A percentile compares a stretch with the other conserved stretches of the same genome.
Conservation (phyloP, 2,797 vertebrate genomes). For the Notolepis coatsorum region DNA sequence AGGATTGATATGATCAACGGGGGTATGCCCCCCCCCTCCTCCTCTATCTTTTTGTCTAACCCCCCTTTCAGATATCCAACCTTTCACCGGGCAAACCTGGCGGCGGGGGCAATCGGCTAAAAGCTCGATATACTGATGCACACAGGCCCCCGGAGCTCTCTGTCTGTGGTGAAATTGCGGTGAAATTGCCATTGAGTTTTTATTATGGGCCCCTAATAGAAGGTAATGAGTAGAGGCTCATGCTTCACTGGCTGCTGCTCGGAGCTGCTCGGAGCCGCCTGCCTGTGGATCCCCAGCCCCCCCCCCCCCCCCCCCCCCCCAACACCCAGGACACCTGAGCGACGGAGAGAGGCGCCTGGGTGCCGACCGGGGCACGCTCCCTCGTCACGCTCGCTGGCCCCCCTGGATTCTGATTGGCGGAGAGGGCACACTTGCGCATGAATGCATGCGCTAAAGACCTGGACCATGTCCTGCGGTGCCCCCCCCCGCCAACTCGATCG, state of each 20-base stretch:
- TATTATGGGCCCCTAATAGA: slow-evolving; percentile 67
- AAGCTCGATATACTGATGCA: slow-evolving; percentile 54
- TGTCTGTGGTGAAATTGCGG: too few relatives aligned
- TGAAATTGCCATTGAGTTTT: slow-evolving; percentile 64
- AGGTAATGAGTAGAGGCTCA: slow-evolving; percentile 59
- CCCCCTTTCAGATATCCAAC: slow-evolving; percentile 43
- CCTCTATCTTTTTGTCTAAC: neutral
- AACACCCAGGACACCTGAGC: slow-evolving; percentile 14
- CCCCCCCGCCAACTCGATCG: slow-evolving; percentile 12
- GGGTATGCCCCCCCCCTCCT: neutral
- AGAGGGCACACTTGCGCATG: slow-evolving; percentile 9
- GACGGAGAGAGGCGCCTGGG: slow-evolving; percentile 29
- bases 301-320: slow-evolving; percentile 27
- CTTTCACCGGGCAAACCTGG: slow-evolving; percentile 60
- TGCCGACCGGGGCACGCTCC: slow-evolving; percentile 1
- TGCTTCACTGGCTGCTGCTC: slow-evolving; percentile 46
- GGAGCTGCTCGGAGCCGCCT: slow-evolving; percentile 39
- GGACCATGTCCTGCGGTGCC: neutral
- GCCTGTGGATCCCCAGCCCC: too few relatives aligned
- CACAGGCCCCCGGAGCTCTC: slow-evolving; percentile 38
- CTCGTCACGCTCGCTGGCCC: neutral
- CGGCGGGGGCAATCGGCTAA: slow-evolving; percentile 55
- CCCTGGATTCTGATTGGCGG: slow-evolving; percentile 12
- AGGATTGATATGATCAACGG: too few relatives aligned
- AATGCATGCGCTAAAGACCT: slow-evolving; percentile 1